Conservation (phyloP, 2,888 invertebrate species). For the Chrysolina americana region DNA sequence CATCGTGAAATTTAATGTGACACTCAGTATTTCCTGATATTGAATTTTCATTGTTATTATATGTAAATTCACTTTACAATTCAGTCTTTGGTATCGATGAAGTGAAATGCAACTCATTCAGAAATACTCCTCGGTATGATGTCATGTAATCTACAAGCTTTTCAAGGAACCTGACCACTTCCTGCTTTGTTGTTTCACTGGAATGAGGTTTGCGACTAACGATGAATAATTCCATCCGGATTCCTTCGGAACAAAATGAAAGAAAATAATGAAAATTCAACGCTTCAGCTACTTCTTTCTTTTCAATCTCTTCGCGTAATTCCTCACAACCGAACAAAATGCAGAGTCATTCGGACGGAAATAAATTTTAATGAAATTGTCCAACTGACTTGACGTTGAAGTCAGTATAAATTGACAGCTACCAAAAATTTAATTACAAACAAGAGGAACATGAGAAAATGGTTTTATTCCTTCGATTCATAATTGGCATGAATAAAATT, state of each 20-base stretch:
- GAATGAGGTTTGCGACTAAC: background rate
- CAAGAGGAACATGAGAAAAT: too few relatives aligned
- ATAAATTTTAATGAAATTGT: too few relatives aligned
- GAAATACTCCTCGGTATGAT: background rate
- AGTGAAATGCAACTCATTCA: background rate
- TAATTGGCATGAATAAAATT: too few relatives aligned
- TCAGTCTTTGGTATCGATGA: background rate
- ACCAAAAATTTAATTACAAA: too few relatives aligned
- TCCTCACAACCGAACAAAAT: background rate
- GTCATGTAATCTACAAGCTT: background rate
- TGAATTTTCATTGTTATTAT: too few relatives aligned
- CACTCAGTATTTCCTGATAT: too few relatives aligned
- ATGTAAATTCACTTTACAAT: too few relatives aligned
- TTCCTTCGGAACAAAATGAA: background rate
- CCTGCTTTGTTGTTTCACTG: background rate
- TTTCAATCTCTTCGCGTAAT: background rate
- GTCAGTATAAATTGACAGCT: too few relatives aligned
- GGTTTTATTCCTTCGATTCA: too few relatives aligned
- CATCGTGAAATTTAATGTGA: too few relatives aligned
- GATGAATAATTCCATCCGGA: background rate
- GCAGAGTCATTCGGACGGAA: background rate
- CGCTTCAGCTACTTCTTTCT: constrained; percentile 1
- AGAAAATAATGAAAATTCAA: constrained; percentile 8
- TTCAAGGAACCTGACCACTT: background rate
- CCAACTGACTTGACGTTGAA: too few relatives aligned